A percentile compares a stretch with the other conserved stretches of the same genome.
phyloP scores from a whole-genome alignment of 2,888 invertebrate species.

The Lithodes maja region DNA sequence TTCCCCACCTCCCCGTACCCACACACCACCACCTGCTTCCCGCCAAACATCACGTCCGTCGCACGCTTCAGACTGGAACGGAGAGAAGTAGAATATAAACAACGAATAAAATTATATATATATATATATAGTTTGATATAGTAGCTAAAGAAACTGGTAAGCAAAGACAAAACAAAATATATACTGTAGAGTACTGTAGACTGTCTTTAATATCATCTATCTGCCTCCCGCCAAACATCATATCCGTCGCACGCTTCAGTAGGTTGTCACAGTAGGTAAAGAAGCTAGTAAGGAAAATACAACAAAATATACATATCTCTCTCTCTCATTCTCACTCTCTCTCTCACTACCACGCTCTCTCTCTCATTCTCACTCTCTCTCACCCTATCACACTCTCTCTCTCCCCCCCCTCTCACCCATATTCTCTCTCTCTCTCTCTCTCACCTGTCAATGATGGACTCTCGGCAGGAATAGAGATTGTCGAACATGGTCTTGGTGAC shows the following conservation, averaged over 20 bases:
- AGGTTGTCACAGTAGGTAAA: neutral
- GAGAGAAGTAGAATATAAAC: too few relatives aligned
- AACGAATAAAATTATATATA: too few relatives aligned
- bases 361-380: too few relatives aligned
- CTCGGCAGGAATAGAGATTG: slow-evolving; percentile 96
- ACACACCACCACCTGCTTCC: slow-evolving; percentile 96
- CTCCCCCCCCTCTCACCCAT: too few relatives aligned
- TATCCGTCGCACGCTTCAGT: neutral
- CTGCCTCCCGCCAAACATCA: neutral
- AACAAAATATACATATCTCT: too few relatives aligned
- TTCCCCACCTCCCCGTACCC: slow-evolving; percentile 99
- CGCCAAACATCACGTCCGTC: slow-evolving; percentile 98
- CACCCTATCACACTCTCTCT: too few relatives aligned
- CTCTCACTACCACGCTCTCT: too few relatives aligned
- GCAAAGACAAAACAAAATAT: neutral
- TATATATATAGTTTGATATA: too few relatives aligned
- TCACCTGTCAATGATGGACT: slow-evolving; percentile 84
- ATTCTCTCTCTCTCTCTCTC: too few relatives aligned
- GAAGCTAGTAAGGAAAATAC: neutral
- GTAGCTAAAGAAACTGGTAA: neutral
- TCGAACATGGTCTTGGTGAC: slow-evolving; percentile 99
- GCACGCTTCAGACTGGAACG: slow-evolving; percentile 84
- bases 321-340: too few relatives aligned
- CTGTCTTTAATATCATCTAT: too few relatives aligned
- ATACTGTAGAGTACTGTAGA: neutral